Percentiles rank a stretch among this genome's conserved stretches.
These are phyloP conservation scores for Cotesia glomerata DNA, from an alignment of 1,140 invertebrate species.

Conservation along the genomic window DNA sequence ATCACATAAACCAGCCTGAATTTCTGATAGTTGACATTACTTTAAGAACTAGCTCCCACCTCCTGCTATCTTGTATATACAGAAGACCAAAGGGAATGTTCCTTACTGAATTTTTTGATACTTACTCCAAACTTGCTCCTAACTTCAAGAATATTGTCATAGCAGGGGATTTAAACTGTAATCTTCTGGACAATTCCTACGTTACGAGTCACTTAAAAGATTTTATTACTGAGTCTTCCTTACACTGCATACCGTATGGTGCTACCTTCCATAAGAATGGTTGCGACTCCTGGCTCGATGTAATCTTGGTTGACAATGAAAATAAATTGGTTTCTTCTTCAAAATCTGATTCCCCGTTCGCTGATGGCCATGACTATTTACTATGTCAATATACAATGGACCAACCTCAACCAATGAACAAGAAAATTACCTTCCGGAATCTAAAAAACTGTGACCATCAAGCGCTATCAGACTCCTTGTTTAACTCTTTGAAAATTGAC, in stretches of 20 bases:
- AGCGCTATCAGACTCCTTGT: not conserved
- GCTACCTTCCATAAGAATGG: not conserved
- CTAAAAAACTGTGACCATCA: not conserved
- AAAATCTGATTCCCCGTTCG: not conserved
- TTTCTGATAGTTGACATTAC: too few relatives aligned
- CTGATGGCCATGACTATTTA: not conserved
- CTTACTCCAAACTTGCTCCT: too few relatives aligned
- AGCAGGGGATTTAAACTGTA: too few relatives aligned
- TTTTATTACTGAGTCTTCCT: not conserved
- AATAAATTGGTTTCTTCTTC: not conserved
- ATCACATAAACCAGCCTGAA: too few relatives aligned
- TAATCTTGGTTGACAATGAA: not conserved
- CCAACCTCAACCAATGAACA: not conserved
- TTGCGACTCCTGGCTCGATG: not conserved
- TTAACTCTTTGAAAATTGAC: not conserved
- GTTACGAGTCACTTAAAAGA: not conserved
- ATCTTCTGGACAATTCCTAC: not conserved
- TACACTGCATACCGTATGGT: not conserved
- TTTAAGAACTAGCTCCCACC: too few relatives aligned
- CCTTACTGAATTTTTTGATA: too few relatives aligned
- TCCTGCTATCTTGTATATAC: too few relatives aligned
- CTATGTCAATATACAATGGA: not conserved
- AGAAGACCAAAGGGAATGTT: too few relatives aligned
- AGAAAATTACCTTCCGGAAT: not conserved
- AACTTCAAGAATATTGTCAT: too few relatives aligned